A percentile compares a stretch with the other conserved stretches of the same genome.
phyloP scores from a whole-genome alignment of 2,797 vertebrate genomes.

The Malacoctenus gilli region DNA sequence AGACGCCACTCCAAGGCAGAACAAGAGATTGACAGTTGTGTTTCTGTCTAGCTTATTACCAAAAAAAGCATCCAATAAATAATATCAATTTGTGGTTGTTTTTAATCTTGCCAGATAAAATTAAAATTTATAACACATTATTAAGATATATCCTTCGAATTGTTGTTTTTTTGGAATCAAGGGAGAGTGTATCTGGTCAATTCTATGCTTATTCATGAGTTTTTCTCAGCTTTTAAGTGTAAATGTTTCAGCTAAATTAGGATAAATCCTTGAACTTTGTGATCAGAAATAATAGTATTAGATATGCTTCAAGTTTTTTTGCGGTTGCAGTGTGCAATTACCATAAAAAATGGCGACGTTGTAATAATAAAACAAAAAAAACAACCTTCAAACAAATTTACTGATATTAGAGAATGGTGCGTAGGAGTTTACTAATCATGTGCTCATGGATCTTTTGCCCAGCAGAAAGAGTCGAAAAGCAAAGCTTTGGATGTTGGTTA shows the following conservation, averaged over 20 bases:
- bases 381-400: slow-evolving; percentile 5
- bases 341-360: slow-evolving; percentile 5
- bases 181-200: background rate
- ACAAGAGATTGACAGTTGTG: background rate
- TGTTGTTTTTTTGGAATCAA: background rate
- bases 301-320: background rate
- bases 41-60: background rate
- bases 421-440: slow-evolving; percentile 1
- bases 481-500: slow-evolving; percentile 14
- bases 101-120: background rate
- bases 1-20: background rate
- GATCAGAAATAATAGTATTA: background rate
- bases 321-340: slow-evolving; percentile 9
- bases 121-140: background rate
- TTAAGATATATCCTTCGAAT: background rate
- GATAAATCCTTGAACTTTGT: background rate
- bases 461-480: background rate
- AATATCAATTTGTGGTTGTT: background rate
- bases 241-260: background rate
- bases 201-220: background rate
- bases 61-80: background rate
- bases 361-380: slow-evolving; percentile 5
- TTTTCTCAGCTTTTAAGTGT: background rate
- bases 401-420: background rate
- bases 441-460: slow-evolving; percentile 3